Percentiles rank a stretch among this genome's conserved stretches.
phyloP scores from a whole-genome alignment of 92 coral and sea anemone genomes.

The Siderastrea siderea region DNA sequence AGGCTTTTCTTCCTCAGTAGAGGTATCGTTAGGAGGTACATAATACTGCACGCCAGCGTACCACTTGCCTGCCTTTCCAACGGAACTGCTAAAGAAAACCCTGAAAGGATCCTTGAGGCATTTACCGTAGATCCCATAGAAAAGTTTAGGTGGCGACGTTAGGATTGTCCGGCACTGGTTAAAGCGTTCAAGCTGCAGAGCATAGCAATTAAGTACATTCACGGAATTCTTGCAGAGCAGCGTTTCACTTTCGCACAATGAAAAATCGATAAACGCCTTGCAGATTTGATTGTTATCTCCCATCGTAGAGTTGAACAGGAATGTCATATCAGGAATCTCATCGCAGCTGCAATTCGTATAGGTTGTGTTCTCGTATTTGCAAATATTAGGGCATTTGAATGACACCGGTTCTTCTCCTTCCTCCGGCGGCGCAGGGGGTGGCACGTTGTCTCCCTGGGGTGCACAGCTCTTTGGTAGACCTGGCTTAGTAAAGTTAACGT shows the following conservation, averaged over 20 bases:
- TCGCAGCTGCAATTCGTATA: constrained; percentile 18
- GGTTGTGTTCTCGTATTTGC: neutral
- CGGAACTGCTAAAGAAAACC: constrained; percentile 27
- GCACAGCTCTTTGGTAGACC: constrained; percentile 7
- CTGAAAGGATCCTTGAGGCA: constrained; percentile 71
- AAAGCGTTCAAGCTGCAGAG: constrained; percentile 12
- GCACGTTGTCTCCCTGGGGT: constrained; percentile 11
- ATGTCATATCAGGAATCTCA: constrained; percentile 24
- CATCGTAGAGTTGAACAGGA: constrained; percentile 18
- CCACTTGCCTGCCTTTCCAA: constrained; percentile 34
- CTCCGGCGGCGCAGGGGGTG: constrained; percentile 5
- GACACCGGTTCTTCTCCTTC: neutral
- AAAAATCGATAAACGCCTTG: constrained; percentile 18
- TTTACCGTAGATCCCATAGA: constrained; percentile 69
- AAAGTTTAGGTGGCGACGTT: constrained; percentile 29
- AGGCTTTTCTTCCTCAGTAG: neutral
- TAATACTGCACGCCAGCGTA: constrained; percentile 19
- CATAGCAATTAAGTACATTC: constrained; percentile 36
- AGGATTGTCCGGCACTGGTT: constrained; percentile 16
- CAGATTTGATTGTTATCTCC: constrained; percentile 4
- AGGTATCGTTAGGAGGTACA: constrained; percentile 9
- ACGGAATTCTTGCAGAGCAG: constrained; percentile 22
- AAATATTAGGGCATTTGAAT: constrained; percentile 27
- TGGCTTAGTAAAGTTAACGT: constrained; percentile 6
- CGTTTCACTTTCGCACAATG: constrained; percentile 2